Evolutionary conservation across 2,888 invertebrate genomes (phyloP).

Genomic region (Chrysodeixis includens): DNA sequence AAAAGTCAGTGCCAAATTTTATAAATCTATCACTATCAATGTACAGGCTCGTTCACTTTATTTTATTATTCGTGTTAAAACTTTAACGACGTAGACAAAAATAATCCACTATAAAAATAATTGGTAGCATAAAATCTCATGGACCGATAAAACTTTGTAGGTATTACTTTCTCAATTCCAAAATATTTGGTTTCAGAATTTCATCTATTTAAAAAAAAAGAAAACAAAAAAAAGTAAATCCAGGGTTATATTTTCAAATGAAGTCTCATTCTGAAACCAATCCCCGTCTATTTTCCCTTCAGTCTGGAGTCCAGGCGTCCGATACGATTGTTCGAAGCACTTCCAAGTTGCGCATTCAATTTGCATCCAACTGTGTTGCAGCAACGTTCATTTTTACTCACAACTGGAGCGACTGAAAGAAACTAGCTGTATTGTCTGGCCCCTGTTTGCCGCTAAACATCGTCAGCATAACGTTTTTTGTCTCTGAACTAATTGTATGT

Average conservation of each 20-base stretch:
- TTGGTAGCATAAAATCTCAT: too few relatives aligned
- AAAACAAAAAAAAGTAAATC: not conserved
- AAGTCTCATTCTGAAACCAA: not conserved
- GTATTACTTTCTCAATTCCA: too few relatives aligned
- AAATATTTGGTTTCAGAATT: too few relatives aligned
- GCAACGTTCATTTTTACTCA: conserved; percentile 79
- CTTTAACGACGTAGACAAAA: too few relatives aligned
- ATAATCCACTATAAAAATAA: too few relatives aligned
- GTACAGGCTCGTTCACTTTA: not conserved
- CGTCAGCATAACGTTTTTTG: conserved; percentile 17
- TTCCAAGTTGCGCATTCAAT: conserved; percentile 82
- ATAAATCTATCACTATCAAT: not conserved
- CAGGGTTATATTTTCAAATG: not conserved
- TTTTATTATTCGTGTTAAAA: not conserved
- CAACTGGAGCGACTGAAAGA: conserved; percentile 69
- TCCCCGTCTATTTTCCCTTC: conserved; percentile 44
- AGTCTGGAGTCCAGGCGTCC: conserved; percentile 60
- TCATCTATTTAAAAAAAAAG: not conserved
- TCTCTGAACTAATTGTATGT: not conserved
- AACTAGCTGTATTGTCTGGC: conserved; percentile 49
- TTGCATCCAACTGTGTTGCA: conserved; percentile 77
- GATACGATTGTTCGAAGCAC: conserved; percentile 80
- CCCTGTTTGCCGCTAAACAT: conserved; percentile 37
- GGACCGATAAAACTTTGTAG: too few relatives aligned
- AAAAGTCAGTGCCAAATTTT: not conserved